Base-by-base conservation (phyloP, 2,888 invertebrate genomes). In the Scaptomyza caliginosa region DNA sequence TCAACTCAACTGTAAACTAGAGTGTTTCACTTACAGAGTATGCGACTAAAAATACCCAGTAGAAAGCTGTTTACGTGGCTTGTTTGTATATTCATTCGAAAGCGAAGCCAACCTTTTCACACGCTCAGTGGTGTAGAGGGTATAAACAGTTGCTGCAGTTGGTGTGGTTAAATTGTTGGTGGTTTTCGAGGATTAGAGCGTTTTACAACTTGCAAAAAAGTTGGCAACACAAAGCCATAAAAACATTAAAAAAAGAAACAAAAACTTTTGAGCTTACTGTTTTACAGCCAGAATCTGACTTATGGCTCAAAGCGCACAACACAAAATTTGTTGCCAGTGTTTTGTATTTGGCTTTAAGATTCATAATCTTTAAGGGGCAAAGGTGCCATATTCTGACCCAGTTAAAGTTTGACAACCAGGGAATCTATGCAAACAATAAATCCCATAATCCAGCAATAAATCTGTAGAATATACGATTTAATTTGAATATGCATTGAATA, bases 291-390 rank as follows among this genome's bases (percentile, higher is more conserved):
- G 42, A n/a, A 42, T 40, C 65, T 63, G 63, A 64, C 36, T 55
- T 63, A 65, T 63, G 65, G 64, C 32, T 56, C 16, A 45, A 40
- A 42, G 55, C 51, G 43, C 46, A 46, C 21, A 72, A 72, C 36
- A 42, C 48, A 50, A 54, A 34, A 42, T 34, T 56, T 52, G 40
- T 52, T 40, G 43, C 51, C 51, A 51, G 56, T 77, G n/a, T 54
- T 34, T 67, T 62, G 60, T 73, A 67, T 55, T 76, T 73, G 43
- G 43, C 57, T 58, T 52, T 32, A 59, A 77, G 63, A 75, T 75
- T 63, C 57, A 77, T 77, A 80, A 77, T 77, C 77, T 73, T 57
- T 67, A 67, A 67, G 67, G 32, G 55, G 74, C 67, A 62, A 67
- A 58, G 57, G 77, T 73, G 54, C 40, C 74, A 32, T 23, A 34